These are phyloP conservation scores for Bergia sp. DNA, from an alignment of 92 coral and sea anemone species.

Conservation along the genomic window DNA sequence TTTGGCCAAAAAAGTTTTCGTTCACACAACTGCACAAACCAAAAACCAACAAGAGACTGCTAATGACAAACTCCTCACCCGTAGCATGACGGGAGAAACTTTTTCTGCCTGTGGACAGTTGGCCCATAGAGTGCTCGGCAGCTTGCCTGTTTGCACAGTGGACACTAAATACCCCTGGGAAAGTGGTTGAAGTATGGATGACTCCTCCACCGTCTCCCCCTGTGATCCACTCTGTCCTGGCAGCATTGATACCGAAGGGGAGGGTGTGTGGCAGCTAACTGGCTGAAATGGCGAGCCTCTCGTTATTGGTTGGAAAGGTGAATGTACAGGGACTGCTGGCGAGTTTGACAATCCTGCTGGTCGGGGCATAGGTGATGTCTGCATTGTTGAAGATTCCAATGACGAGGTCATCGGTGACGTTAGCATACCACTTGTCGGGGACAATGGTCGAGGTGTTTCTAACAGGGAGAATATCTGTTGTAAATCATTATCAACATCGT, in stretches of 20 bases:
- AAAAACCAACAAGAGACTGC: neutral
- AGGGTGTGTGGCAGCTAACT: conserved; percentile 63
- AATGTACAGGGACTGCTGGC: conserved; percentile 70
- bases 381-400: conserved; percentile 72
- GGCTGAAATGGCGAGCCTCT: conserved; percentile 89
- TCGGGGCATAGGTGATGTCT: conserved; percentile 69
- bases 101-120: conserved; percentile 78
- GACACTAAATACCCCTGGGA: conserved; percentile 87
- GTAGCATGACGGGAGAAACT: conserved; percentile 70
- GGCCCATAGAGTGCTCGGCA: conserved; percentile 74
- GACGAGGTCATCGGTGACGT: conserved; percentile 78
- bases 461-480: conserved; percentile 77
- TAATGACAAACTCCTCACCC: conserved; percentile 50
- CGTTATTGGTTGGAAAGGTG: conserved; percentile 90
- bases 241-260: conserved; percentile 65
- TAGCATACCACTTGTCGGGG: conserved; percentile 66
- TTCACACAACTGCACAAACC: neutral
- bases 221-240: conserved; percentile 54
- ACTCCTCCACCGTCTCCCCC: conserved; percentile 46
- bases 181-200: conserved; percentile 54
- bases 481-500: conserved; percentile 76
- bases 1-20: too few relatives aligned
- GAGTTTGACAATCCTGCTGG: conserved; percentile 63
- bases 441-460: conserved; percentile 71
- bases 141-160: conserved; percentile 76